Conservation (phyloP, 1,140 invertebrate species). For the Lepidurus apus region DNA sequence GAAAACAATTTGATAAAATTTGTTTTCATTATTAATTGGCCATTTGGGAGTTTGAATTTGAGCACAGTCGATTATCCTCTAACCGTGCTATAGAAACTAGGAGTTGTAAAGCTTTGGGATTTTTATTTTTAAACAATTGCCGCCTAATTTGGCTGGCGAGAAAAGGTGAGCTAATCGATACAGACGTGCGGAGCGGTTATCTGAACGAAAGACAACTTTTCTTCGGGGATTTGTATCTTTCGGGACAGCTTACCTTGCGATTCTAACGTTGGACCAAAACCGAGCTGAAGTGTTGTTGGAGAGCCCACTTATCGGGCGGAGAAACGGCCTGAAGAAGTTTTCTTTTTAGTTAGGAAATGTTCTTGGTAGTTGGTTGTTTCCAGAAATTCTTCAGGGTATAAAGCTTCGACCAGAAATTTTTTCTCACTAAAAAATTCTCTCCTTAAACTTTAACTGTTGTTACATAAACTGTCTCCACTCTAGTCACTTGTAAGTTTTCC, state of each 20-base stretch:
- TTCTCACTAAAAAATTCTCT: no score
- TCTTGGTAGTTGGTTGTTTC: no score
- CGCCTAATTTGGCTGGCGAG: background rate
- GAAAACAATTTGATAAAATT: background rate
- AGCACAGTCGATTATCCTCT: background rate
- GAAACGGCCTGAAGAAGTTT: conserved; percentile 4
- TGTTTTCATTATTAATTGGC: background rate
- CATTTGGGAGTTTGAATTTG: background rate
- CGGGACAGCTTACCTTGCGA: conserved; percentile 17
- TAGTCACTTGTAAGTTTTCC: no score
- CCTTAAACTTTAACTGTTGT: no score
- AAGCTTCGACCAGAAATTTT: no score
- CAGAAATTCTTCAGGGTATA: no score
- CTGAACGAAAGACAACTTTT: conserved; percentile 5
- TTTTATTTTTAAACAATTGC: background rate
- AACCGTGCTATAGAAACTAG: no score
- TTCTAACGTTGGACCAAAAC: conserved; percentile 9
- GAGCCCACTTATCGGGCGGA: conserved; percentile 12
- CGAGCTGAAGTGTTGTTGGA: conserved; percentile 9
- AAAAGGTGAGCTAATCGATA: conserved; percentile 12
- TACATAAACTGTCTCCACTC: no score
- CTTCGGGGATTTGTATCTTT: background rate
- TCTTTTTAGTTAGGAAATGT: no score
- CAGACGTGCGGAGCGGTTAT: background rate
- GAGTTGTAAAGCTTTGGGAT: no score